Percentiles rank a stretch among this genome's conserved stretches.
Evolutionary conservation across 2,888 invertebrate species (phyloP).

Genomic region (Andrena flavipes): DNA sequence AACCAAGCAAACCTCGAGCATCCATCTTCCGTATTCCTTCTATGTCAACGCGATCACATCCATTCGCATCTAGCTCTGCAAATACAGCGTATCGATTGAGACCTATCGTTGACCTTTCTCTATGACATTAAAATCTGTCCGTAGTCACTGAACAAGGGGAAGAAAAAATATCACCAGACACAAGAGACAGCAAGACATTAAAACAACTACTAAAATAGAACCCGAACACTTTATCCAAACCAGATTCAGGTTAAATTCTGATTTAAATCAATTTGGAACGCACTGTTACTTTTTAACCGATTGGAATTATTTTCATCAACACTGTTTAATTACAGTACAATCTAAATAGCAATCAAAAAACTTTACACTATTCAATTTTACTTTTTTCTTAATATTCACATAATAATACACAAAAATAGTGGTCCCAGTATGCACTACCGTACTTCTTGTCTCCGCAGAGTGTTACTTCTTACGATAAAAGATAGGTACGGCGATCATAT

Average conservation of each 20-base stretch:
- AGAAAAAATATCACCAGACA: conserved; percentile 9
- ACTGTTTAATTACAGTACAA: too few relatives aligned
- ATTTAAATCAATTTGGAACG: too few relatives aligned
- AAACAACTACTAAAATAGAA: not conserved
- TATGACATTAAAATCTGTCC: conserved; percentile 29
- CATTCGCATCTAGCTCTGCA: conserved; percentile 5
- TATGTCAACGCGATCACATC: conserved; percentile 12
- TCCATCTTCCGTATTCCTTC: not conserved
- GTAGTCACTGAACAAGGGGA: not conserved
- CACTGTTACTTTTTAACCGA: too few relatives aligned
- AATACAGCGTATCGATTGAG: conserved; percentile 34
- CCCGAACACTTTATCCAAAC: conserved; percentile 1
- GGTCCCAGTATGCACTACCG: too few relatives aligned
- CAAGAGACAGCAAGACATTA: not conserved
- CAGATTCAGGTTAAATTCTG: not conserved
- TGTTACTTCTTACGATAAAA: too few relatives aligned
- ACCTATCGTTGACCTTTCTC: conserved; percentile 43
- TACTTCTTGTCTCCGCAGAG: too few relatives aligned
- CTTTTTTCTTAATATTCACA: too few relatives aligned
- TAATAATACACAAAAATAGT: too few relatives aligned
- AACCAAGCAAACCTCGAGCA: not conserved
- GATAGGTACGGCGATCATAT: too few relatives aligned
- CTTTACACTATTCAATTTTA: too few relatives aligned
- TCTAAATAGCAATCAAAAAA: too few relatives aligned
- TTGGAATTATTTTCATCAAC: too few relatives aligned